A percentile compares a stretch with the other conserved stretches of the same genome.
Conservation (phyloP, 2,113 vertebrate species). For the Nothobranchius furzeri region DNA sequence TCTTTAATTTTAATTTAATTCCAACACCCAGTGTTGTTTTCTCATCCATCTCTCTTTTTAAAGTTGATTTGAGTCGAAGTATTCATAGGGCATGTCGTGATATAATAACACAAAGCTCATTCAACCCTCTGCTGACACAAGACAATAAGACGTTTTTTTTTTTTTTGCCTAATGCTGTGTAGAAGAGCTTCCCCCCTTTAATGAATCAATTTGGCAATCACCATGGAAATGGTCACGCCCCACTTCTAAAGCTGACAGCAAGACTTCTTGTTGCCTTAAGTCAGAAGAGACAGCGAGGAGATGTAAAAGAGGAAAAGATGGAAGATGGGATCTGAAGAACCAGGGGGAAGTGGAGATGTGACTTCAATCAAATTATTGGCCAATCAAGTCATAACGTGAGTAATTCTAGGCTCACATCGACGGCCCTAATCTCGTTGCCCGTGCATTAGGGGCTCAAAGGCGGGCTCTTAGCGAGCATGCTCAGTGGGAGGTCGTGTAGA, state of each 20-base stretch:
- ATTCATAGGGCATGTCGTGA: background rate
- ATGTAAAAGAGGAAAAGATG: slow-evolving; percentile 8
- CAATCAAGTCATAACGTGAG: slow-evolving; percentile 91
- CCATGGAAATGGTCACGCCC: slow-evolving; percentile 54
- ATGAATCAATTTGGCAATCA: slow-evolving; percentile 51
- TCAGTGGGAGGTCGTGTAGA: slow-evolving; percentile 47
- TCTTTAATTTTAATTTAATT: background rate
- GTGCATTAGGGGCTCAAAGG: slow-evolving; percentile 85
- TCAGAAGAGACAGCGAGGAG: slow-evolving; percentile 11
- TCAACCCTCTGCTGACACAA: background rate
- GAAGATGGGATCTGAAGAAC: slow-evolving; percentile 58
- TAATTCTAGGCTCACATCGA: slow-evolving; percentile 88
- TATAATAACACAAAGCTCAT: slow-evolving; percentile 8
- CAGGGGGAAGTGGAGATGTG: slow-evolving; percentile 82
- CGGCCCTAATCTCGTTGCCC: slow-evolving; percentile 87
- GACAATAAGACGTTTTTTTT: slow-evolving; percentile 18
- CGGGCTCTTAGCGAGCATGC: slow-evolving; percentile 77
- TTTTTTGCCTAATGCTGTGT: slow-evolving; percentile 35
- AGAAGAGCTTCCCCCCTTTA: slow-evolving; percentile 16
- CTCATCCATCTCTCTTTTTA: background rate
- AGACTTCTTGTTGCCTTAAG: slow-evolving; percentile 53
- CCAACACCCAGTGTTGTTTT: background rate
- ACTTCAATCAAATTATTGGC: slow-evolving; percentile 91
- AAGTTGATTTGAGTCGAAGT: background rate
- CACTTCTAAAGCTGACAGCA: slow-evolving; percentile 50